Evolutionary conservation across 2,888 invertebrate species (phyloP).

Genomic region (Escarpia spicata): DNA sequence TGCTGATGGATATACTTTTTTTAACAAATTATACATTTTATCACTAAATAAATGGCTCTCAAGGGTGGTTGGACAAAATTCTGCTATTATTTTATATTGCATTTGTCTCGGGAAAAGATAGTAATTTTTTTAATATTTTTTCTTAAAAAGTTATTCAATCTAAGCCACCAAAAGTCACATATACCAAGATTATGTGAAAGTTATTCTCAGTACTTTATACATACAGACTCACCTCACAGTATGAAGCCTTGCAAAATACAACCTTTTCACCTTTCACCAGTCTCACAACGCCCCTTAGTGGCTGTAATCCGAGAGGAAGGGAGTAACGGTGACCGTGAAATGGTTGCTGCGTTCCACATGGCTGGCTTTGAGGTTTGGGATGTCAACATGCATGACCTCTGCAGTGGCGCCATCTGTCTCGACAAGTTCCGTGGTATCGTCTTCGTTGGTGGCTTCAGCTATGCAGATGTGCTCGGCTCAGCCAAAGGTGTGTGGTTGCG

Average conservation of each 20-base stretch:
- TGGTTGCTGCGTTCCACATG: conserved; percentile 86
- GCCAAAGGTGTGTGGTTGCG: conserved; percentile 75
- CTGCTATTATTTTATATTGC: too few relatives aligned
- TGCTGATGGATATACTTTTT: too few relatives aligned
- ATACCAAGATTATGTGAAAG: too few relatives aligned
- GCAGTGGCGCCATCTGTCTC: conserved; percentile 76
- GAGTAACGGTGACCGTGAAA: conserved; percentile 95
- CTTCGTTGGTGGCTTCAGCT: conserved; percentile 99
- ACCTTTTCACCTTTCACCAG: background rate
- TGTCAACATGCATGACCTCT: conserved; percentile 91
- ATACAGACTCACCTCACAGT: too few relatives aligned
- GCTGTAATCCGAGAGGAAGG: conserved; percentile 97
- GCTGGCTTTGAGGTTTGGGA: conserved; percentile 92
- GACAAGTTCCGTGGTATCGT: conserved; percentile 87
- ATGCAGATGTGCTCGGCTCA: conserved; percentile 96
- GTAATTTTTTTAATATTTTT: too few relatives aligned
- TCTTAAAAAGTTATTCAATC: too few relatives aligned
- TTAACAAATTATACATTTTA: too few relatives aligned
- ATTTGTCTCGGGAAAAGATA: too few relatives aligned
- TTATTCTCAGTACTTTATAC: too few relatives aligned
- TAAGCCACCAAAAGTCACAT: too few relatives aligned
- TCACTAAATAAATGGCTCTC: too few relatives aligned
- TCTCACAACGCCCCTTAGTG: conserved; percentile 71
- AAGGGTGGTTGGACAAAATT: too few relatives aligned
- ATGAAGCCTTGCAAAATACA: background rate